Conservation (phyloP, 2,888 invertebrate species). For the Brenthis ino region DNA sequence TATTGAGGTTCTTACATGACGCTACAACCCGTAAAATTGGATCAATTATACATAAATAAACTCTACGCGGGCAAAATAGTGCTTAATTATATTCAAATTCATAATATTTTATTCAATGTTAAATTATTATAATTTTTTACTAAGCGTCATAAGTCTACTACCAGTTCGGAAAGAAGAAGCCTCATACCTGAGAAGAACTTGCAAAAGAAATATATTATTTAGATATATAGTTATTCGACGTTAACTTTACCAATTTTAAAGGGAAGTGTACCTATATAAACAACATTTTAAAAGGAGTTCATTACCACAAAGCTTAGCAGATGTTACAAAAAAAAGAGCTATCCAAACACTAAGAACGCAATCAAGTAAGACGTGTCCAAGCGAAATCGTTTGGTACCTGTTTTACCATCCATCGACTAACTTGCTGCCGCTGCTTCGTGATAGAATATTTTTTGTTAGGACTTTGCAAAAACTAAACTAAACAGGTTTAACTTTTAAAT, state of each 20-base stretch:
- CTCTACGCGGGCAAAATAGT: no score
- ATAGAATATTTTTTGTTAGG: slow-evolving; percentile 20
- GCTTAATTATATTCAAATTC: no score
- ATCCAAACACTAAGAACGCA: slow-evolving; percentile 1
- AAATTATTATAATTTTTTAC: no score
- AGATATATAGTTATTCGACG: no score
- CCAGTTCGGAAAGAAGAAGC: no score
- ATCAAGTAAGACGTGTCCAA: slow-evolving; percentile 3
- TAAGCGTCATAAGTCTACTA: no score
- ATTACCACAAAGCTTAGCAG: slow-evolving; percentile 12
- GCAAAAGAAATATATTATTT: no score
- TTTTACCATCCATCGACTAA: slow-evolving; percentile 2
- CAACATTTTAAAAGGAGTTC: slow-evolving; percentile 13
- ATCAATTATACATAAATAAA: no score
- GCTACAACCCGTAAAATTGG: no score
- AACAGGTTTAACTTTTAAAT: slow-evolving; percentile 13
- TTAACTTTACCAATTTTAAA: not conserved
- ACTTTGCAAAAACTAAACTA: slow-evolving; percentile 10
- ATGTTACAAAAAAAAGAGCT: slow-evolving; percentile 3
- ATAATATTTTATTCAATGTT: no score
- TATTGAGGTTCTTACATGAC: no score
- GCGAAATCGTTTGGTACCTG: slow-evolving; percentile 16
- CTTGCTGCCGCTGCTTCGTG: slow-evolving; percentile 10
- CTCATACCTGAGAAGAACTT: no score
- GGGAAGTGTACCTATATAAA: not conserved